phyloP scores from a whole-genome alignment of 2,113 vertebrate genomes.

The Sturnira hondurensis region DNA sequence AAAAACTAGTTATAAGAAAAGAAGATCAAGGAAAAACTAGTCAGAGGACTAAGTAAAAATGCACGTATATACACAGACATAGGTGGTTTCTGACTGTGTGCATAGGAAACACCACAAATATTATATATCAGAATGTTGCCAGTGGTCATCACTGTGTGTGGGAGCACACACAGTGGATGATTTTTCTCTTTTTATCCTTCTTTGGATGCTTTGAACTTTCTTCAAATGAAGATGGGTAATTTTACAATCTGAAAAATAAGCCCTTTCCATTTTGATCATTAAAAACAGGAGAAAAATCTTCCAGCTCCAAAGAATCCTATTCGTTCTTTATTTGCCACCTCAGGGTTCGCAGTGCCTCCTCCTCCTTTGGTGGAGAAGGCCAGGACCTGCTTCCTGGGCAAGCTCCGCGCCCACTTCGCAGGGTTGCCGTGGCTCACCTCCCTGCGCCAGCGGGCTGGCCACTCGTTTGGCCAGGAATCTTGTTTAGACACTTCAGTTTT shows the following conservation, averaged over 20 bases:
- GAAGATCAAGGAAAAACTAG: background rate
- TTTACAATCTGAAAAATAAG: background rate
- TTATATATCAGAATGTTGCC: background rate
- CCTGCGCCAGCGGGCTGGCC: background rate
- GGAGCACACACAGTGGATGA: background rate
- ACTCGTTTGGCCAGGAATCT: background rate
- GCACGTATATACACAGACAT: background rate
- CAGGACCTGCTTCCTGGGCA: background rate
- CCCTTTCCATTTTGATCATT: background rate
- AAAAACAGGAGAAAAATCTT: background rate
- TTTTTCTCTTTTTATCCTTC: background rate
- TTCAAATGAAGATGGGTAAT: background rate
- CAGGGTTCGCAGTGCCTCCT: background rate
- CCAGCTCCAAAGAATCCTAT: background rate
- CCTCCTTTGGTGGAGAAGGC: background rate
- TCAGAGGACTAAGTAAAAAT: background rate
- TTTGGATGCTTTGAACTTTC: background rate
- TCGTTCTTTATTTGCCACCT: background rate
- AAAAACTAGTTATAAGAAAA: background rate
- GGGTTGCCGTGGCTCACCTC: background rate
- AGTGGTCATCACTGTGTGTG: background rate
- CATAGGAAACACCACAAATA: background rate
- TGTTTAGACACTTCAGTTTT: background rate
- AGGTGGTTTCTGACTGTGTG: background rate
- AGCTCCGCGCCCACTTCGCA: background rate